Evolutionary conservation across 2,888 invertebrate species (phyloP), one percentile per base, ranked within the genome.

Genomic region (Drosophila mulleri): DNA sequence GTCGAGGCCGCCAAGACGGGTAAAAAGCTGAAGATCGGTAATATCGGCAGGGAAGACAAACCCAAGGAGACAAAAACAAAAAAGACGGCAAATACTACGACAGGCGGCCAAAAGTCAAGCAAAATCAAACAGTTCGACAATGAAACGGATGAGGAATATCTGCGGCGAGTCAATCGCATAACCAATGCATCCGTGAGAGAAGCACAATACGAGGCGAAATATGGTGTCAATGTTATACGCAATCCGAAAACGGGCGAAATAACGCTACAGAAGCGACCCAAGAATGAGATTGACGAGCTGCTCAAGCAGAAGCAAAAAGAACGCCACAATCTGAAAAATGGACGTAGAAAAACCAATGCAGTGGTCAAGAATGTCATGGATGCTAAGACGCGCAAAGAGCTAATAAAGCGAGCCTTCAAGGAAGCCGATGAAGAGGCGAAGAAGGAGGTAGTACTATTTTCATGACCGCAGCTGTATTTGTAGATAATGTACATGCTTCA

Each of bases 91-190:
- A 14, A 44, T 6, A 32, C 11, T 32, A 88, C 88, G 16, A 18
- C 57, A 2, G 91, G 32, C 16, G 82, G 75, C 88, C 93, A 52
- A 92, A 94, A 80, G 93, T 94, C 90, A 91, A 18, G 60, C 0
- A 94, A 12, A 78, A 94, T 96, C 72, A 94, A 94, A 71, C 95
- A 95, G 90, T 89, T 93, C 66, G 93, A 94, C 0, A 95, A 95
- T 0, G 97, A 97, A 93, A 93, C 94, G 0, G 94, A 94, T 16
- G 91, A 94, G n/a, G 93, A 93, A 9, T 97, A 96, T 91, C 93
- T 96, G 57, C 91, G 94, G 18, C 94, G 97, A 61, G 95, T 97
- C 39, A 94, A 95, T 88, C 94, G 94, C 70, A 95, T 95, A 18
- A 94, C 96, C 11, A 93, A 94, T 16, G 94, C 95, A 18, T 94